Evolutionary conservation across 2,113 vertebrate species (phyloP).

Genomic region (Phoenicopterus ruber): DNA sequence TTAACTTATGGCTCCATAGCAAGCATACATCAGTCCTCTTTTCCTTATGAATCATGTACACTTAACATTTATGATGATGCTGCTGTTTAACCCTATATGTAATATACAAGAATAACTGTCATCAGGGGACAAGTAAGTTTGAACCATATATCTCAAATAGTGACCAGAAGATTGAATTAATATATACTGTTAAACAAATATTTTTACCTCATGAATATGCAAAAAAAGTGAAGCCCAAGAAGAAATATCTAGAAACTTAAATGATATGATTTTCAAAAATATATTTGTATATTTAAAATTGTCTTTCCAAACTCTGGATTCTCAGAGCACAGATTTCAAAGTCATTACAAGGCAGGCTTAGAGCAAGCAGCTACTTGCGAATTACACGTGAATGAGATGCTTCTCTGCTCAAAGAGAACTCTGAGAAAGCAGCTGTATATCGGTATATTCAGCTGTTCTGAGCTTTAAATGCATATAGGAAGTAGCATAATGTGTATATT

Average conservation of each 20-base stretch:
- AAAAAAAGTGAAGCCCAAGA: not conserved
- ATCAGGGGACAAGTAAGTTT: not conserved
- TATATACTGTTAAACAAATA: not conserved
- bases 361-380: not conserved
- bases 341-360: not conserved
- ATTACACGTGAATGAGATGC: not conserved
- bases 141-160: not conserved
- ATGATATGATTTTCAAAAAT: not conserved
- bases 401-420: not conserved
- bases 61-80: not conserved
- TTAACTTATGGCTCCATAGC: not conserved
- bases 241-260: not conserved
- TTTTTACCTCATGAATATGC: not conserved
- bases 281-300: not conserved
- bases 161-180: not conserved
- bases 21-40: not conserved
- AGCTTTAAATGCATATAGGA: not conserved
- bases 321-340: not conserved
- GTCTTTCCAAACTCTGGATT: not conserved
- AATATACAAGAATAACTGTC: not conserved
- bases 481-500: not conserved
- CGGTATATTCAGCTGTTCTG: not conserved
- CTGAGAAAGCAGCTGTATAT: not conserved
- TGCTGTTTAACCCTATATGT: not conserved
- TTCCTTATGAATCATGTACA: not conserved